A percentile compares a stretch with the other conserved stretches of the same genome.
phyloP scores from a whole-genome alignment of 1,140 invertebrate genomes.

The Neodiprion fabricii region DNA sequence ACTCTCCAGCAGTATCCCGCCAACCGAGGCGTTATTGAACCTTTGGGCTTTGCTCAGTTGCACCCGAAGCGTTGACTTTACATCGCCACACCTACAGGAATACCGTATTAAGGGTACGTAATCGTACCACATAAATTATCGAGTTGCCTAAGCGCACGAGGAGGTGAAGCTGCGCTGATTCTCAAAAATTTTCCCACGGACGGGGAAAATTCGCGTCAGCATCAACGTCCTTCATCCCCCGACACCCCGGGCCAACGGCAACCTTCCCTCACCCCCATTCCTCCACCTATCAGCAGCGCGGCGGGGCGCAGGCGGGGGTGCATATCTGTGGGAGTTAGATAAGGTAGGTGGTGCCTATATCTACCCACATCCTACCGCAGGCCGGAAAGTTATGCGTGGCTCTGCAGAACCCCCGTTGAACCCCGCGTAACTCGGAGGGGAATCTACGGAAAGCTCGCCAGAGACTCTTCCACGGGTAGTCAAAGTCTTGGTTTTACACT shows the following conservation, averaged over 20 bases:
- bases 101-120: too few relatives aligned
- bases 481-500: slow-evolving; percentile 5
- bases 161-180: too few relatives aligned
- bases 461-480: neutral
- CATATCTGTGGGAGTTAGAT: slow-evolving; percentile 4
- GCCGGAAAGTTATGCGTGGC: slow-evolving; percentile 1
- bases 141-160: neutral
- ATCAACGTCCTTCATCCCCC: neutral
- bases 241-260: neutral
- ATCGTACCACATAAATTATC: neutral
- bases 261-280: neutral
- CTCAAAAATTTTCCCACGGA: too few relatives aligned
- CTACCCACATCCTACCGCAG: neutral
- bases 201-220: neutral
- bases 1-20: too few relatives aligned
- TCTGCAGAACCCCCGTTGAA: neutral
- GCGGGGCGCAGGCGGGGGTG: neutral
- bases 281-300: slow-evolving; percentile 1
- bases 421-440: neutral
- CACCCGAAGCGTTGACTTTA: neutral
- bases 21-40: too few relatives aligned
- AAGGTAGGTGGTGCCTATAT: slow-evolving; percentile 4
- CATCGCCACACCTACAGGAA: neutral
- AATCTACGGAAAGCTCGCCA: neutral
- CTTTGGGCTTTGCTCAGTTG: neutral